These are phyloP conservation scores for Chromoteleia sp. DNA, from an alignment of 2,888 invertebrate species.

Conservation along the genomic window DNA sequence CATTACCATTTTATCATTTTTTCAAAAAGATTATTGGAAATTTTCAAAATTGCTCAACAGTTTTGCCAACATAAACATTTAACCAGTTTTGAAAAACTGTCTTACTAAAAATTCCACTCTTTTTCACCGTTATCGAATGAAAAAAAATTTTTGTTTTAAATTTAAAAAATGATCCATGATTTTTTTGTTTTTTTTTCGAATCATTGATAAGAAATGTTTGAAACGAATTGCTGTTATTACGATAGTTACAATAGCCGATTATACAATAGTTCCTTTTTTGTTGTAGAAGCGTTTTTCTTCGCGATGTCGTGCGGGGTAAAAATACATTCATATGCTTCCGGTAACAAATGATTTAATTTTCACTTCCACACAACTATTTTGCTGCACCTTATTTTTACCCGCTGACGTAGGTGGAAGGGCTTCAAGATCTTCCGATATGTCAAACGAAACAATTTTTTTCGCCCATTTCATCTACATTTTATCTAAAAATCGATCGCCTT, in stretches of 20 bases:
- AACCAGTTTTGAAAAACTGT: too few species aligned
- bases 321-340: conserved; percentile 59
- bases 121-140: too few species aligned
- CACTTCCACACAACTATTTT: conserved; percentile 47
- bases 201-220: too few species aligned
- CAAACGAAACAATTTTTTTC: conserved; percentile 51
- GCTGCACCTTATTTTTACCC: conserved; percentile 45
- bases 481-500: conserved; percentile 35
- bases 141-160: too few species aligned
- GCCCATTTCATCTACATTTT: conserved; percentile 31
- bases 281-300: too few species aligned
- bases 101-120: too few species aligned
- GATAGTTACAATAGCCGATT: conserved; percentile 2
- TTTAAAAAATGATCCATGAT: too few species aligned
- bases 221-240: not conserved
- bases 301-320: conserved; percentile 45
- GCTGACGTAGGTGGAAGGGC: conserved; percentile 37
- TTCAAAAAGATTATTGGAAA: too few species aligned
- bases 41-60: too few species aligned
- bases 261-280: conserved; percentile 25
- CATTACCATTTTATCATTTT: too few species aligned
- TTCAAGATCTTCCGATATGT: conserved; percentile 53
- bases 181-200: too few species aligned
- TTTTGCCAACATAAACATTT: too few species aligned
- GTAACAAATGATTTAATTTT: conserved; percentile 61